Evolutionary conservation across 2,113 vertebrate genomes (phyloP).

Genomic region (Cryptomyrus ogoouensis): DNA sequence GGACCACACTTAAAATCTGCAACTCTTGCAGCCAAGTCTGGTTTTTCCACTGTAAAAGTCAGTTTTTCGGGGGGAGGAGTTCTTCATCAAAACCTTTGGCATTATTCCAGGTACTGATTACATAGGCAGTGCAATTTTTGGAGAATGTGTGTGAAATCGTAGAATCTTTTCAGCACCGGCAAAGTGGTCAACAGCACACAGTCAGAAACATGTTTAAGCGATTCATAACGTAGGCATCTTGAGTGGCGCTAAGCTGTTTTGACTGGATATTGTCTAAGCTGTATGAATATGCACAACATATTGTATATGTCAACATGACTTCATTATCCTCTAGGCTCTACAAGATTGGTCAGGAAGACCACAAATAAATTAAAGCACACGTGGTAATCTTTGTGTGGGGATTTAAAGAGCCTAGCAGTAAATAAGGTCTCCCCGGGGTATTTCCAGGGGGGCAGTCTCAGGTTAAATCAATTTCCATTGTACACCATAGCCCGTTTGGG

Average conservation of each 20-base stretch:
- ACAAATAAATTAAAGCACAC: slow-evolving; percentile 2
- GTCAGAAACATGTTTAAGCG: neutral
- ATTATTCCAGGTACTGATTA: neutral
- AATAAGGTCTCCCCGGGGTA: neutral
- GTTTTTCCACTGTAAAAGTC: slow-evolving; percentile 1
- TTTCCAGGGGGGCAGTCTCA: neutral
- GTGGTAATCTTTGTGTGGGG: neutral
- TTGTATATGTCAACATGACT: neutral
- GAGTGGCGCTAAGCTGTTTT: neutral
- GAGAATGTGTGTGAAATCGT: neutral
- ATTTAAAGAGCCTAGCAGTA: neutral
- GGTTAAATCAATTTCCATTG: neutral
- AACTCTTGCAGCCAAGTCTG: neutral
- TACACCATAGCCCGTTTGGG: neutral
- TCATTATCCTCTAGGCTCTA: neutral
- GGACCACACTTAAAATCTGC: neutral
- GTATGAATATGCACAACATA: neutral
- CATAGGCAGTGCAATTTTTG: neutral
- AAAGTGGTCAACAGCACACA: neutral
- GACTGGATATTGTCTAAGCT: neutral
- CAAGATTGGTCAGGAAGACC: neutral
- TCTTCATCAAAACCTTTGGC: slow-evolving; percentile 7
- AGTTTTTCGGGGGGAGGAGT: neutral
- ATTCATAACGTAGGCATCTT: neutral
- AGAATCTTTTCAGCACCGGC: neutral